Percentiles rank a stretch among this genome's conserved stretches.
These are phyloP conservation scores for Suillia variegata DNA, from an alignment of 2,888 invertebrate genomes.

Conservation along the genomic window DNA sequence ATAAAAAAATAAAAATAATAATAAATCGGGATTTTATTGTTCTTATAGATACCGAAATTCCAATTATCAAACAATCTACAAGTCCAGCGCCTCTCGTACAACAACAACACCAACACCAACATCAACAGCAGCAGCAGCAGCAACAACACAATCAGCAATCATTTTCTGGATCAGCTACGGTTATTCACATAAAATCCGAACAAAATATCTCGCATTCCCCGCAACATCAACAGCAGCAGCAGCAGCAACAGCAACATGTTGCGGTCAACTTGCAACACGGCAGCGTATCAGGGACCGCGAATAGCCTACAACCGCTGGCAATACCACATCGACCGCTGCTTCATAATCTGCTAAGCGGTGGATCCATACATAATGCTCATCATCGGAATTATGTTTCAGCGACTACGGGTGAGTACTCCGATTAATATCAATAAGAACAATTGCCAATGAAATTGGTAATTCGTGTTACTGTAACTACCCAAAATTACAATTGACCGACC, in stretches of 20 bases:
- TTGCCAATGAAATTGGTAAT: no score
- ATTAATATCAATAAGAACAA: no score
- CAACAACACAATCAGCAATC: slow-evolving; percentile 43
- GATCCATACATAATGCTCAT: slow-evolving; percentile 60
- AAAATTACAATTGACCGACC: no score
- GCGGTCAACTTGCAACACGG: slow-evolving; percentile 33
- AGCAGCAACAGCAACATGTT: slow-evolving; percentile 39
- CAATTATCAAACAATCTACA: slow-evolving; percentile 61
- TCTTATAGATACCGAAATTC: slow-evolving; percentile 61
- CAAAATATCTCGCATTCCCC: slow-evolving; percentile 53
- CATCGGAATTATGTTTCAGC: slow-evolving; percentile 61
- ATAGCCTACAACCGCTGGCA: slow-evolving; percentile 52
- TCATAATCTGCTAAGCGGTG: slow-evolving; percentile 61
- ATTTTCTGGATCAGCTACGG: slow-evolving; percentile 47
- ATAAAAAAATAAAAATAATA: no score
- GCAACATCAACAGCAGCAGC: no score
- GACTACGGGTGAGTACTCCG: slow-evolving; percentile 62
- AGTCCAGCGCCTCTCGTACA: slow-evolving; percentile 59
- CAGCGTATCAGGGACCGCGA: slow-evolving; percentile 45
- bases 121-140: no score
- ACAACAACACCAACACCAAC: no score
- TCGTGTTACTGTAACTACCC: no score
- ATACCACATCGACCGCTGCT: slow-evolving; percentile 60
- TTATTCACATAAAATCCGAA: slow-evolving; percentile 57
- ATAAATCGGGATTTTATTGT: no score